Evolutionary conservation across 2,888 invertebrate species (phyloP), one percentile per base, ranked within the genome.

Genomic region (Scotopteryx bipunctaria): DNA sequence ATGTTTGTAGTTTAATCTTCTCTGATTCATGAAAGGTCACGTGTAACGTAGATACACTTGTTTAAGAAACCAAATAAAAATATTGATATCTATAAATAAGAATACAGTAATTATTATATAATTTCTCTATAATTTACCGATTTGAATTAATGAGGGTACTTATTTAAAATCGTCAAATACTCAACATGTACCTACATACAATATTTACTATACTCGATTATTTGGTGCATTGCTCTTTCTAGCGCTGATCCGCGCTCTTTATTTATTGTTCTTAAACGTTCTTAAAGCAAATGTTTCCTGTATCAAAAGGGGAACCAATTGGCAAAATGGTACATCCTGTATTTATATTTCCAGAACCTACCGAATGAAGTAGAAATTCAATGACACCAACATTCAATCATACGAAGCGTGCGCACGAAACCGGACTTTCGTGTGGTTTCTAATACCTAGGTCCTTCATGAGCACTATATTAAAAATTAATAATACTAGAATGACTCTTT

Each of bases 241-340:
- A 29, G 8, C 16, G 5, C 21, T 27, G 8, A 29, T 33, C 14
- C 23, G 23, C 23, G n/a, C 25, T 23, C 19, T 33, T 32, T 48
- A 42, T 56, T 56, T 47, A 57, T 57, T 66, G 62, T 63, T 71
- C 71, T 73, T 73, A 64, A 62, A 59, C 57, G 60, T 67, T 70
- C 58, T 57, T 66, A 68, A 76, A 74, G 75, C 66, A 71, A 75
- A 75, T 73, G 71, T 79, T 71, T 84, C 82, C 86, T 82, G 84
- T 76, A 64, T 74, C 62, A 75, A 78, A 78, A 76, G 78, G 83
- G 81, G 73, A 78, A 68, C 74, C 72, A 82, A 81, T 83, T 85
- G 83, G 74, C 81, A 80, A 80, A 82, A 82, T 76, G 71, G 73
- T 71, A 76, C 77, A 79, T 86, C 86, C 86, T 81, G 81, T 57